These are phyloP conservation scores for Leucoraja erinaceus DNA, from an alignment of 2,113 vertebrate genomes.

Conservation along the genomic window DNA sequence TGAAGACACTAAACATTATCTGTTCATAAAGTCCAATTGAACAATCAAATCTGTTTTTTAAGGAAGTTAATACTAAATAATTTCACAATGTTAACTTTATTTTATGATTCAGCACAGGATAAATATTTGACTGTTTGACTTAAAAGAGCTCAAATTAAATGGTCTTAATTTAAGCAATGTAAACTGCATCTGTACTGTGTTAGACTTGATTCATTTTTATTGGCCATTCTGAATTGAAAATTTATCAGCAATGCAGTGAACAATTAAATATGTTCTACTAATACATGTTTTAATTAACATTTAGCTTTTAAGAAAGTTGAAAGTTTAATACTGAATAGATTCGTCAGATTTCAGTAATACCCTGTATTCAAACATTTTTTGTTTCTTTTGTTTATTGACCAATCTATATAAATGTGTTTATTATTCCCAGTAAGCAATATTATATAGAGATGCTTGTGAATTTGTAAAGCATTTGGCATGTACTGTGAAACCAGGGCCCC, in stretches of 20 bases:
- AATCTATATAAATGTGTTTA: not conserved
- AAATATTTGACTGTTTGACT: not conserved
- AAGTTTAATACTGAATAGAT: not conserved
- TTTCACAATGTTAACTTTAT: not conserved
- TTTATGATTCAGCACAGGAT: not conserved
- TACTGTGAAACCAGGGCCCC: not conserved
- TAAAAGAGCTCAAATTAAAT: not conserved
- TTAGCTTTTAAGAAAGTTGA: not conserved
- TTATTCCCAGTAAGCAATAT: too few relatives aligned
- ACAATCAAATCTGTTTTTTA: too few relatives aligned
- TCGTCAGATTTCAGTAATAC: not conserved
- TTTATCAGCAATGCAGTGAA: too few relatives aligned
- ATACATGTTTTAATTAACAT: not conserved
- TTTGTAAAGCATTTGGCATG: not conserved
- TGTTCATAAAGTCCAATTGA: too few relatives aligned
- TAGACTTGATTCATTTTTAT: not conserved
- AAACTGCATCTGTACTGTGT: not conserved
- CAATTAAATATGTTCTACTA: too few relatives aligned
- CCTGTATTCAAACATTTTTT: not conserved
- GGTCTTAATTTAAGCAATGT: not conserved
- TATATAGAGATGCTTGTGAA: not conserved
- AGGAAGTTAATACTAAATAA: too few relatives aligned
- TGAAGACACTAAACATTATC: too few relatives aligned
- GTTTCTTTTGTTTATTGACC: not conserved
- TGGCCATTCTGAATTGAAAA: not conserved